phyloP scores from a whole-genome alignment of 2,113 vertebrate genomes.

The Calyptommatus sinebrachiatus region DNA sequence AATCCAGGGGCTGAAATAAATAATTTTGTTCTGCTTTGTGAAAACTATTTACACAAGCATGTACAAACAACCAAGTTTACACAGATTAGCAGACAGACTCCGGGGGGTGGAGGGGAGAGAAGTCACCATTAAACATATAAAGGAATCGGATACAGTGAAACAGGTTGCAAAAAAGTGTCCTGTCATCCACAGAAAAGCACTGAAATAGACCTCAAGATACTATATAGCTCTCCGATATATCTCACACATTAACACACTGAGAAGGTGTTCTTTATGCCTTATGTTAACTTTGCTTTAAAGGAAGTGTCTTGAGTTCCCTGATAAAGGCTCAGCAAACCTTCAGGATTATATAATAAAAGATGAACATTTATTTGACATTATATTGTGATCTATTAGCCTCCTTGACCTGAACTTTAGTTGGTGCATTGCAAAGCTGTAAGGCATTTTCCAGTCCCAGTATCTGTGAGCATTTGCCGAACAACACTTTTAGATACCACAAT shows the following conservation, averaged over 20 bases:
- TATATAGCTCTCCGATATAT: slow-evolving; percentile 49
- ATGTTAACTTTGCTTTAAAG: background rate
- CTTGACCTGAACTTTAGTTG: background rate
- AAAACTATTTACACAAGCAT: slow-evolving; percentile 79
- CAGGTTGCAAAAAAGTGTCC: slow-evolving; percentile 34
- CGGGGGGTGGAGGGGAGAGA: slow-evolving; percentile 25
- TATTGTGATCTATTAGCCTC: background rate
- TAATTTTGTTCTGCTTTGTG: slow-evolving; percentile 68
- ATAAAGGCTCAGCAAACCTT: background rate
- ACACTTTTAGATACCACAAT: background rate
- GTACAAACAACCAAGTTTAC: slow-evolving; percentile 66
- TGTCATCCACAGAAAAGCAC: slow-evolving; percentile 25
- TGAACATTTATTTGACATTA: background rate
- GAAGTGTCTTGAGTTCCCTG: slow-evolving; percentile 2
- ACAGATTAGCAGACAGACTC: slow-evolving; percentile 52
- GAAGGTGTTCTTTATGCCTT: background rate
- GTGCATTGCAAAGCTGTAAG: background rate
- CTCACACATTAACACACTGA: slow-evolving; percentile 6
- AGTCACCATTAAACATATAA: slow-evolving; percentile 45
- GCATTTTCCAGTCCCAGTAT: too few relatives aligned
- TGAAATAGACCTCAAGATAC: slow-evolving; percentile 27
- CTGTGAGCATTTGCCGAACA: too few relatives aligned
- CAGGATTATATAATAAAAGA: background rate
- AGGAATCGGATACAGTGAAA: slow-evolving; percentile 44
- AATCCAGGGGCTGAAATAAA: slow-evolving; percentile 75